A percentile compares a stretch with the other conserved stretches of the same genome.
phyloP scores from a whole-genome alignment of 2,888 invertebrate species.

The Thymelicus sylvestris region DNA sequence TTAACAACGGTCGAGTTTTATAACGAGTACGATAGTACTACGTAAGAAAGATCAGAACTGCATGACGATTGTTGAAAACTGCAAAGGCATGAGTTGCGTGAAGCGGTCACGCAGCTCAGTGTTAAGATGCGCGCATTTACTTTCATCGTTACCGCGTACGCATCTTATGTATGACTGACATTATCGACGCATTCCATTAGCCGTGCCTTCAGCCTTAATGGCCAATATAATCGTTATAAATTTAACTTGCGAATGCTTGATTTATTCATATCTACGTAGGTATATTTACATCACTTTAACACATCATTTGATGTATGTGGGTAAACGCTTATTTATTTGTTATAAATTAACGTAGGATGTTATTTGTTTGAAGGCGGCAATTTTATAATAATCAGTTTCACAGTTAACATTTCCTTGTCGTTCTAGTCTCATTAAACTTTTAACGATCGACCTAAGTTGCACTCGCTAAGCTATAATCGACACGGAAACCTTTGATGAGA shows the following conservation, averaged over 20 bases:
- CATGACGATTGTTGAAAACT: slow-evolving; percentile 24
- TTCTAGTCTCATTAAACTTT: slow-evolving; percentile 25
- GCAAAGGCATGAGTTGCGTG: slow-evolving; percentile 21
- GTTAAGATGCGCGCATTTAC: slow-evolving; percentile 40
- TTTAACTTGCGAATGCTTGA: slow-evolving; percentile 9
- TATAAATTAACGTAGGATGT: not conserved
- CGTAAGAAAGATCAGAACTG: slow-evolving; percentile 23
- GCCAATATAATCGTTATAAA: slow-evolving; percentile 9
- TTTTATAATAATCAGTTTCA: slow-evolving; percentile 1
- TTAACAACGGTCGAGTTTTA: slow-evolving; percentile 13
- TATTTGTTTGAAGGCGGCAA: not conserved
- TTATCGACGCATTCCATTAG: slow-evolving; percentile 50
- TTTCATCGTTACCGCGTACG: slow-evolving; percentile 50
- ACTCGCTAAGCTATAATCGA: slow-evolving; percentile 19
- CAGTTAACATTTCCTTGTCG: slow-evolving; percentile 23
- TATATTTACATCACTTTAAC: not conserved
- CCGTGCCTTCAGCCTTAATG: slow-evolving; percentile 25
- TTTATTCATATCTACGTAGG: slow-evolving; percentile 5
- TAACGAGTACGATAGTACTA: not conserved
- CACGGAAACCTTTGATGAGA: slow-evolving; percentile 48
- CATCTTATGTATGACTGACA: slow-evolving; percentile 42
- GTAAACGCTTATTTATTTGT: not conserved
- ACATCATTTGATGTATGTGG: not conserved
- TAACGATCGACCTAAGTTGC: slow-evolving; percentile 31
- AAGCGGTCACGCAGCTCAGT: not conserved